Conservation (phyloP, 2,113 vertebrate species). For the Isichthys henryi region DNA sequence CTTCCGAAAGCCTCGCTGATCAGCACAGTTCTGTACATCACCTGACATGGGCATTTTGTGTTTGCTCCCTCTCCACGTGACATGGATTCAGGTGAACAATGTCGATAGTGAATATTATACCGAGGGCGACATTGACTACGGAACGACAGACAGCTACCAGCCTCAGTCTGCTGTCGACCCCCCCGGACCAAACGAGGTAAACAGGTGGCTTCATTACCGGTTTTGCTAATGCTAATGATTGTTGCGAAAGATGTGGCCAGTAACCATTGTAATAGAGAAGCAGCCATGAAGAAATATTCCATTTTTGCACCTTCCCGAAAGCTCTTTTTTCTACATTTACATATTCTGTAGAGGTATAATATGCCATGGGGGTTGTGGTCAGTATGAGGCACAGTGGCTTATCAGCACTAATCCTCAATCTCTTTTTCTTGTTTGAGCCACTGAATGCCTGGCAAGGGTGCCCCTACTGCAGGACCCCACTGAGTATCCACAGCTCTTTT, state of each 20-base stretch:
- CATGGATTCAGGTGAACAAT: constrained; percentile 70
- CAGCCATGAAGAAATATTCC: neutral
- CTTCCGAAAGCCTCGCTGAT: neutral
- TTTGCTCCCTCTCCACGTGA: neutral
- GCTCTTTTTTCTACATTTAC: neutral
- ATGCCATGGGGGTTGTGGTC: neutral
- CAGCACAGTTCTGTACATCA: neutral
- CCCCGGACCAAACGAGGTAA: constrained; percentile 82
- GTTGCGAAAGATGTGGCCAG: neutral
- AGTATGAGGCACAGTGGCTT: neutral
- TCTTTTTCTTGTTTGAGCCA: neutral
- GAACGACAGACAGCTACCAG: constrained; percentile 70
- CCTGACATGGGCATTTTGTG: neutral
- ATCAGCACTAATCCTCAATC: neutral
- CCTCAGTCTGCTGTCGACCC: constrained; percentile 70
- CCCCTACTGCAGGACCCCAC: neutral
- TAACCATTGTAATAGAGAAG: neutral
- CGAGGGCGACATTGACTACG: constrained; percentile 71
- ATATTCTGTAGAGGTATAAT: neutral
- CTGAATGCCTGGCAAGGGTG: neutral
- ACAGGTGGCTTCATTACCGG: constrained; percentile 25
- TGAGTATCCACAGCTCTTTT: neutral
- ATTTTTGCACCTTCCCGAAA: neutral
- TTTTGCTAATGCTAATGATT: constrained; percentile 17
- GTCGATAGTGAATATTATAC: constrained; percentile 84